Evolutionary conservation across 2,113 vertebrate species (phyloP), one percentile per base, ranked within the genome.

Genomic region (Syngnathus scovelli): DNA sequence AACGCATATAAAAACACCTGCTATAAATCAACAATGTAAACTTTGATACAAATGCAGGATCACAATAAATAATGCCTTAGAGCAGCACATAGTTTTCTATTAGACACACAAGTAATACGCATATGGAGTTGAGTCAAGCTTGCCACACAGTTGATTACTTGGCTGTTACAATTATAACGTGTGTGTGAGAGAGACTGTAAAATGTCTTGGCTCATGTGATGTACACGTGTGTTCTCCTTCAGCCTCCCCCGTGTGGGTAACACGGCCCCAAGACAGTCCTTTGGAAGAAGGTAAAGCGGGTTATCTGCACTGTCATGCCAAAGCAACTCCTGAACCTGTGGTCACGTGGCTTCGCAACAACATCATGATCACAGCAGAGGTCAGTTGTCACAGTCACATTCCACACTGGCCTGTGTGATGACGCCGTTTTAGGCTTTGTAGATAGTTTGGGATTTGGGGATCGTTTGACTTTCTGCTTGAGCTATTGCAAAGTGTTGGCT

Each of bases 271-370:
- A 79, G 93, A 98, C 88, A 95, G 93, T 78, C 80, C 89, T 18
- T 83, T 99, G 67, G 94, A 97, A 79, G 97, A 99, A 77, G 94
- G 97, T 49, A 94, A 93, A 77, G 94, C 96, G 0, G 97, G 96
- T 48, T 97, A 93, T 72, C 90, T 99, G 61, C 96, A 98, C 86
- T 99, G 97, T 64, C 87, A 93, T 18, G 93, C 94, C 43, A 92
- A 91, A 77, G 93, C 93, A 55, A 95, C 91, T 15, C 93, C 94
- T 4, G 91, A 93, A 33, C 95, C 96, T 13, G 91, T 89, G 0
- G 90, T 98, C 78, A 90, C 87, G 58, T 99, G 97, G 97, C 89
- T 92, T 73, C 92, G 96, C 73, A 96, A 94, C 4, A 90, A 81
- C 15, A 76, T 90, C 67, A 75, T 90, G 62, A 91, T 99, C 86